These are phyloP conservation scores for Sinosuthora webbiana DNA, from an alignment of 2,113 vertebrate species.

Conservation along the genomic window DNA sequence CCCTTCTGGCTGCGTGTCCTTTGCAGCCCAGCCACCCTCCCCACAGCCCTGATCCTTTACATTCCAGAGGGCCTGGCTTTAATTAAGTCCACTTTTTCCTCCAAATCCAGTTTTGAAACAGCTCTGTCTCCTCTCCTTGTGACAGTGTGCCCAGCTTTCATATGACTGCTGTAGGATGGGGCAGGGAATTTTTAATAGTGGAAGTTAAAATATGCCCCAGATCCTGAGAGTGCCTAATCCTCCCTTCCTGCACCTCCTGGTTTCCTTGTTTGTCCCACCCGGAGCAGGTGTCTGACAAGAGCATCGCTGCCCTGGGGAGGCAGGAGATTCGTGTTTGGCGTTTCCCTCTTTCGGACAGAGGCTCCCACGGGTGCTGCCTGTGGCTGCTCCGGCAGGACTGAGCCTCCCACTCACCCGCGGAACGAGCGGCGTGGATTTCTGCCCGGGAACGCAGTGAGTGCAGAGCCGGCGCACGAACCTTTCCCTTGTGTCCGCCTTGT, in stretches of 20 bases:
- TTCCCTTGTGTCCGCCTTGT: neutral
- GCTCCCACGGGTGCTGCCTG: neutral
- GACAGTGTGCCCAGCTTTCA: neutral
- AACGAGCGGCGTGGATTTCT: rapidly evolving
- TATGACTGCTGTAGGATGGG: neutral
- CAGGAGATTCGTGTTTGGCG: rapidly evolving
- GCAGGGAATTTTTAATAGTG: neutral
- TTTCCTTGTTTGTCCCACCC: neutral
- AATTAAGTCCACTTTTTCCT: neutral
- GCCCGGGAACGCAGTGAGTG: rapidly evolving
- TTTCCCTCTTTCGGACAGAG: neutral
- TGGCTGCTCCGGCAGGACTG: neutral
- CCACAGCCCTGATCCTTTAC: neutral
- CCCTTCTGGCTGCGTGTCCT: rapidly evolving
- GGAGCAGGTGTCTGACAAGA: rapidly evolving
- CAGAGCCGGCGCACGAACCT: neutral
- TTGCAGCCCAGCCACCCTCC: neutral
- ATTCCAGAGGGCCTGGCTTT: neutral
- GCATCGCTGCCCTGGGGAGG: neutral
- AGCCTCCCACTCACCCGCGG: rapidly evolving
- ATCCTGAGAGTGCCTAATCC: neutral
- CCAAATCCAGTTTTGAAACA: neutral
- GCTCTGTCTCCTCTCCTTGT: rapidly evolving
- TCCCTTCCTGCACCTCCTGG: neutral
- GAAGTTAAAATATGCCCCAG: neutral